A percentile compares a stretch with the other conserved stretches of the same genome.
These are phyloP conservation scores for Caenorhabditis brenneri DNA, from an alignment of 1,140 invertebrate species.

Conservation along the genomic window DNA sequence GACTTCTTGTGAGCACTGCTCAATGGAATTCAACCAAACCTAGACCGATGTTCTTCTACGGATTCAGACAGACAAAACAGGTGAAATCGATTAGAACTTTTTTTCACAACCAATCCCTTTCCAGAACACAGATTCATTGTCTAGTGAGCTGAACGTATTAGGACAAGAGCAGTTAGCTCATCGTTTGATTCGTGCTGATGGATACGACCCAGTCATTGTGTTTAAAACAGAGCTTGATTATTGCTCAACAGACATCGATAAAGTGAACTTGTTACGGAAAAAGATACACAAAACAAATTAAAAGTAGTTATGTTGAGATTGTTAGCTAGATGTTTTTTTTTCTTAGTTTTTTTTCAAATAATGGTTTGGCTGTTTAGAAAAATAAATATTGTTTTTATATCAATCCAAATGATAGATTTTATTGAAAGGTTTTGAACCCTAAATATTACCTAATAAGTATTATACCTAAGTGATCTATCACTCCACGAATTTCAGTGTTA, in stretches of 20 bases:
- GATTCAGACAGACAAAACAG: constrained; percentile 42
- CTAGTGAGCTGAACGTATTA: background rate
- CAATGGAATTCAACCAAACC: background rate
- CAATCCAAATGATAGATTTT: too few species aligned
- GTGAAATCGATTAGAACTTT: background rate
- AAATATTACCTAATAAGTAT: background rate
- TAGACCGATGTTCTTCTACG: constrained; percentile 7
- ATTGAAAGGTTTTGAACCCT: too few species aligned
- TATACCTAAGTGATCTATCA: background rate
- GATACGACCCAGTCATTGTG: background rate
- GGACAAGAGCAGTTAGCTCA: constrained; percentile 23
- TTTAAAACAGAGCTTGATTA: constrained; percentile 3
- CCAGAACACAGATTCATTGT: background rate
- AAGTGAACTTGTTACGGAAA: constrained; percentile 13
- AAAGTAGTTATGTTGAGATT: background rate
- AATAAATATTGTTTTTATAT: too few species aligned
- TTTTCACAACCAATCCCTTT: background rate
- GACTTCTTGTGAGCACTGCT: background rate
- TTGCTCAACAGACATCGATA: background rate
- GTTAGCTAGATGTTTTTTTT: background rate
- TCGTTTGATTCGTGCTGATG: background rate
- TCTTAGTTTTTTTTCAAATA: background rate
- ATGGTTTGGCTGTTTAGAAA: background rate
- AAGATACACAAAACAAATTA: background rate
- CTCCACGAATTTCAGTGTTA: background rate